Percentiles rank a stretch among this genome's conserved stretches.
Evolutionary conservation across 2,888 invertebrate species (phyloP).

Genomic region (Rhagonycha fulva): DNA sequence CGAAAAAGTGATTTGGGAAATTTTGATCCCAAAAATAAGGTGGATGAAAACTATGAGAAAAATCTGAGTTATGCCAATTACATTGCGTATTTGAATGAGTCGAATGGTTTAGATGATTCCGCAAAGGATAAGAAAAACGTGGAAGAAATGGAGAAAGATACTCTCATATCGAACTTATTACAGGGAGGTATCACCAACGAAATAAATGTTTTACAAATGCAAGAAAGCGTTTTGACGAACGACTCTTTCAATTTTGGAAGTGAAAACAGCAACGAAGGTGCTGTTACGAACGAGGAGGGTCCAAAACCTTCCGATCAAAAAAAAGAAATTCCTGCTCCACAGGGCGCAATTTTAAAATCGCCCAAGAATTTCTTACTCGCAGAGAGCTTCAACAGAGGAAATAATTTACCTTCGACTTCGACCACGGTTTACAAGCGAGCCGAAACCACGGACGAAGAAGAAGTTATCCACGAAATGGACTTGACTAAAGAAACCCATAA

Average conservation of each 20-base stretch:
- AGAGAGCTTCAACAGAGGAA: background rate
- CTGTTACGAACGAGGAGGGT: rapidly evolving
- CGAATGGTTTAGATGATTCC: background rate
- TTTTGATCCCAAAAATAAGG: background rate
- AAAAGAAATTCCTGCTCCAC: background rate
- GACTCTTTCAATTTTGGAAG: background rate
- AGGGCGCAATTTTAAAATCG: background rate
- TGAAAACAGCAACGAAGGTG: background rate
- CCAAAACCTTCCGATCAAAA: background rate
- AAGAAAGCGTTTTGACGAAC: background rate
- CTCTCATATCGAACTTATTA: background rate
- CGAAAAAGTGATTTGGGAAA: background rate
- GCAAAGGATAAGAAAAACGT: background rate
- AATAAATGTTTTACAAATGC: background rate
- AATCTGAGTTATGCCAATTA: background rate
- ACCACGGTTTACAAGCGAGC: background rate
- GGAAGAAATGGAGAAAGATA: background rate
- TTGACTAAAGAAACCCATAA: background rate
- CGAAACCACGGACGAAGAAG: slow-evolving; percentile 5
- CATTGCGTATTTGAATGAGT: background rate
- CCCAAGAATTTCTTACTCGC: background rate
- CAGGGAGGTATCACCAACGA: background rate
- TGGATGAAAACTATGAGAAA: background rate
- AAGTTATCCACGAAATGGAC: background rate
- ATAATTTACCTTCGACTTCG: background rate